A percentile compares a stretch with the other conserved stretches of the same genome.
phyloP scores from a whole-genome alignment of 2,888 invertebrate genomes.

The Nasonovia ribisnigri region DNA sequence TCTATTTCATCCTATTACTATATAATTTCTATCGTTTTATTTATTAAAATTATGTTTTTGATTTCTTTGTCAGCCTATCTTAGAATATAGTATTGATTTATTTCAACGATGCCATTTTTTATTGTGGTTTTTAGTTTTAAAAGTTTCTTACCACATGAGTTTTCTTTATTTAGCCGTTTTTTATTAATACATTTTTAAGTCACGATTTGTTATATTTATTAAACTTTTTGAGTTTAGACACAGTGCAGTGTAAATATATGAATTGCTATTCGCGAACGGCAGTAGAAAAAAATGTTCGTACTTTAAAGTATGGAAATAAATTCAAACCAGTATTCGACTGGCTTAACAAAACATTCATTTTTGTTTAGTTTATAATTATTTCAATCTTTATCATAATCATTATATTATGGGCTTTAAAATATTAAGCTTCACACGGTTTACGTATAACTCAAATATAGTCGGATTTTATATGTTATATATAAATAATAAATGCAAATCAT shows the following conservation, averaged over 20 bases:
- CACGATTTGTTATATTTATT: conserved; percentile 18
- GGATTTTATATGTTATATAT: background rate
- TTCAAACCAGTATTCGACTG: background rate
- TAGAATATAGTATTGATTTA: too few species aligned
- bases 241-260: background rate
- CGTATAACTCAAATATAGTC: background rate
- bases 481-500: background rate
- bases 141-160: conserved; percentile 2
- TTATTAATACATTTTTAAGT: background rate
- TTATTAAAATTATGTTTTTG: too few species aligned
- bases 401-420: too few species aligned
- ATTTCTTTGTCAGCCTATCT: too few species aligned
- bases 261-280: background rate
- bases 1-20: too few species aligned
- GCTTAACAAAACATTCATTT: background rate
- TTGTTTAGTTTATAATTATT: background rate
- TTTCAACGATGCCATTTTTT: background rate
- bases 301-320: background rate
- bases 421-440: background rate
- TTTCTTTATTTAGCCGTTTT: background rate
- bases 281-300: background rate
- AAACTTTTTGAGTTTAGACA: background rate
- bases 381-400: background rate
- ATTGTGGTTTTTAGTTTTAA: background rate
- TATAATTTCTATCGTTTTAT: too few species aligned